Percentiles rank a stretch among this genome's conserved stretches.
These are phyloP conservation scores for Scolopax rusticola DNA, from an alignment of 2,797 vertebrate species.

Conservation along the genomic window DNA sequence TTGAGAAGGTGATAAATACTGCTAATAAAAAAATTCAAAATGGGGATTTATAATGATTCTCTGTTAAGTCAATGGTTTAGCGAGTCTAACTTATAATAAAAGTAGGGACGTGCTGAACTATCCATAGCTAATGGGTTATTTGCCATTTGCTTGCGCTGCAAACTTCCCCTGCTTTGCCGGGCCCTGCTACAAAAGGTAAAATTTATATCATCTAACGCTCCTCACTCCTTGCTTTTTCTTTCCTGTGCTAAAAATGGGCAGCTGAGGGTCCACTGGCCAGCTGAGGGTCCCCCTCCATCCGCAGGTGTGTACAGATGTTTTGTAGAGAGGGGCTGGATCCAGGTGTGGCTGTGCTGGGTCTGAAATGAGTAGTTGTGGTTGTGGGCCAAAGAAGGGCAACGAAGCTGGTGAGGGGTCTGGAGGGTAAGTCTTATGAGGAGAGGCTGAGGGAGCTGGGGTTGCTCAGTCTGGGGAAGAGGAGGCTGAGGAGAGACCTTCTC, in stretches of 20 bases:
- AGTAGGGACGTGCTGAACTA: conserved; percentile 54
- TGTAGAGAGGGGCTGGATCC: fast-evolving
- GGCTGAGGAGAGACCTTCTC: no score
- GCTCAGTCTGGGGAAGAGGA: no score
- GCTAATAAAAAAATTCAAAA: conserved; percentile 79
- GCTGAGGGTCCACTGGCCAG: fast-evolving
- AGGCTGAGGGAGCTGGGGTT: no score
- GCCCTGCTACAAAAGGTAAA: neutral
- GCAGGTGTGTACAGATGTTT: fast-evolving
- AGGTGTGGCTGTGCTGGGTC: neutral
- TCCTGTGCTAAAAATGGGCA: neutral
- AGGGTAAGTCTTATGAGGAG: no score
- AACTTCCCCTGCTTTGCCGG: neutral
- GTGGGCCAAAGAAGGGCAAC: no score
- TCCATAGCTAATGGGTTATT: conserved; percentile 29
- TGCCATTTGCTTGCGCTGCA: conserved; percentile 46
- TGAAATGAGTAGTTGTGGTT: fast-evolving
- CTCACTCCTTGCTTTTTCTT: neutral
- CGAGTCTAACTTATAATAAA: conserved; percentile 45
- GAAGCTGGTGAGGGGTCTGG: no score
- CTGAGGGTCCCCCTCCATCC: fast-evolving
- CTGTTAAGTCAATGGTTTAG: conserved; percentile 71
- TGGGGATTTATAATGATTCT: conserved; percentile 67
- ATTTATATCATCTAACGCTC: neutral
- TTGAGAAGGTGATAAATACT: conserved; percentile 80